Conservation (phyloP, 2,113 vertebrate species). For the Chionis minor region DNA sequence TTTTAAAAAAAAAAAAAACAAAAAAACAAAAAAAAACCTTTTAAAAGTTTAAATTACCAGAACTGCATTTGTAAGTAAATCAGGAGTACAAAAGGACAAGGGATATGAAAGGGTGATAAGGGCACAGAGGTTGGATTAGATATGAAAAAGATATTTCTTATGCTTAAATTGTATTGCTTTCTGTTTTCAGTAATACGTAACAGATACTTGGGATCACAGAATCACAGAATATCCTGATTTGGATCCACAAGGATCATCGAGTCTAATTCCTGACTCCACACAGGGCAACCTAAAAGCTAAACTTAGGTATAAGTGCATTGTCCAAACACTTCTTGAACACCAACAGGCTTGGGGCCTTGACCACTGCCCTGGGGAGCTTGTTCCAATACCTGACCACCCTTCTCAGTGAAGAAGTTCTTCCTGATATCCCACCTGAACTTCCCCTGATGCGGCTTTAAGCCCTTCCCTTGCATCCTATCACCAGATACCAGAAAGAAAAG, state of each 20-base stretch:
- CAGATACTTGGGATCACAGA: not conserved
- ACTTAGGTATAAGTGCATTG: fast-evolving
- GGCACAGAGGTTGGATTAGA: not conserved
- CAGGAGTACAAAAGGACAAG: not conserved
- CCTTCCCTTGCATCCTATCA: fast-evolving
- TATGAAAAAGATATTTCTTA: not conserved
- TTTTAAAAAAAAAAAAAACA: not conserved
- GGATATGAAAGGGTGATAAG: not conserved
- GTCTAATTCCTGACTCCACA: not conserved
- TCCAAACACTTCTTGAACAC: not conserved
- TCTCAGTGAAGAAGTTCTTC: not conserved
- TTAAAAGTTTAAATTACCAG: not conserved
- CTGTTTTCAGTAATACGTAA: not conserved
- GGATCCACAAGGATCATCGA: fast-evolving
- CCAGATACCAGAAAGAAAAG: no score
- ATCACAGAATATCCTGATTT: not conserved
- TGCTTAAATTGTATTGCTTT: not conserved
- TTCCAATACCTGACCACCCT: not conserved
- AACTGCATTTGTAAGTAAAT: not conserved
- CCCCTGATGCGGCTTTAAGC: not conserved
- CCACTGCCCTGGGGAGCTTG: not conserved
- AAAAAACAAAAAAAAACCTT: not conserved
- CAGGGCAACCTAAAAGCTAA: not conserved
- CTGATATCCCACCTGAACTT: not conserved
- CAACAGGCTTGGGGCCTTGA: not conserved